Base-by-base conservation (phyloP, 2,113 vertebrate genomes). In the Eublepharis macularius region DNA sequence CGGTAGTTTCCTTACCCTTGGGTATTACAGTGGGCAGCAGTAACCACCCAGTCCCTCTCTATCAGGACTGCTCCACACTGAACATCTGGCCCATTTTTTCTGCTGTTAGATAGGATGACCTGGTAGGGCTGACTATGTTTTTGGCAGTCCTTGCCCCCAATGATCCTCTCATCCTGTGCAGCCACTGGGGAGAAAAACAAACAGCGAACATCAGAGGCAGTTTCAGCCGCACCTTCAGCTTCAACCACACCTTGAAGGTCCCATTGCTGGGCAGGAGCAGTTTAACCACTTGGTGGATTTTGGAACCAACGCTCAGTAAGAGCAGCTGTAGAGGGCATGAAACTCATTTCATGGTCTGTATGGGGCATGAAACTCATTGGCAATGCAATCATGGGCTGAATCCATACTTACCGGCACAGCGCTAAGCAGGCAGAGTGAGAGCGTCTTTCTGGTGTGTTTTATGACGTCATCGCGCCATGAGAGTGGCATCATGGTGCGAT, bases 11-110 rank as follows among this genome's bases (percentile, higher is more conserved):
- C 82, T 83, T 83, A 83, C 82, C 82, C 82, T n/a, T 76, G 39
- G 12, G 75, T 12, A 26, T 83, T 32, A 65, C 94, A 95, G 87
- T 94, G 94, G 24, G 93, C 94, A 0, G 93, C 94, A 0, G 93
- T 94, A 32, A 93, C 80, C 36, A 95, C 93, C 94, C 94, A 95
- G 29, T 34, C 10, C 9, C 63, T 29, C 0, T 0, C 43, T 14
- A 95, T 16, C 80, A 95, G 85, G 7, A 92, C 89, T 0, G 89
- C 93, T 1, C 94, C 93, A 0, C 94, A 95, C 76, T 92, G 90
- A 1, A 94, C 81, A 49, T 91, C 82, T 0, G 2, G 4, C 3
- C 80, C 87, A 65, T 83, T 83, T 83, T 76, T 76, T 57, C 21
- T 75, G 32, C n/a, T 76, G 1, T 1, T 82, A 32, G 92, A 89